Evolutionary conservation across 2,113 vertebrate genomes (phyloP).

Genomic region (Hippopotamus amphibius): DNA sequence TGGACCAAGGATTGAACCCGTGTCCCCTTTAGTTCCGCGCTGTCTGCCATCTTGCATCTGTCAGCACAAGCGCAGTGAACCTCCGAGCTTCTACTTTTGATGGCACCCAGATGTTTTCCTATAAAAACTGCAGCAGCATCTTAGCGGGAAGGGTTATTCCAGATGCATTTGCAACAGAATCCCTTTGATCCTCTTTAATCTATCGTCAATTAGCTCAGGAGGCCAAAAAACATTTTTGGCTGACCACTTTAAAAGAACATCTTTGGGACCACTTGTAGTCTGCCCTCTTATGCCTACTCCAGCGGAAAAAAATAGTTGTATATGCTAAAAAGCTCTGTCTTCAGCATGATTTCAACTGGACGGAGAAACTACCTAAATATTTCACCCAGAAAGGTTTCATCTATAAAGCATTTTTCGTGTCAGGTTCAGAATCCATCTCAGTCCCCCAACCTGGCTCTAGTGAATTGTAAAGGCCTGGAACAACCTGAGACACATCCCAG

Average conservation of each 20-base stretch:
- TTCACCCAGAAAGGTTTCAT: background rate
- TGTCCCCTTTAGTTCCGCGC: constrained; percentile 97
- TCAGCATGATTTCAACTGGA: background rate
- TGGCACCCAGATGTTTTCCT: background rate
- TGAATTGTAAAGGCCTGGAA: background rate
- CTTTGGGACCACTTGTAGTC: background rate
- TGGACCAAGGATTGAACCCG: too few relatives aligned
- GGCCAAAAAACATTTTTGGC: background rate
- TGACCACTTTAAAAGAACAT: background rate
- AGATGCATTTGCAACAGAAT: background rate
- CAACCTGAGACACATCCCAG: background rate
- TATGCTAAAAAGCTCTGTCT: background rate
- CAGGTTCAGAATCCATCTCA: background rate
- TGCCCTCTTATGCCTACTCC: background rate
- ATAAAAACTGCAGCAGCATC: background rate
- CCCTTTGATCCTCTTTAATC: background rate
- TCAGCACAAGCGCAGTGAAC: constrained; percentile 94
- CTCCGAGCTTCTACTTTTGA: constrained; percentile 36
- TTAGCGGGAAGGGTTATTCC: background rate
- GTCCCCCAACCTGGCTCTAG: background rate
- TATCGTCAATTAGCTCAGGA: constrained; percentile 43
- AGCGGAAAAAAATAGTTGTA: background rate
- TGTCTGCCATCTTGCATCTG: constrained; percentile 99
- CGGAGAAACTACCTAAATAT: background rate
- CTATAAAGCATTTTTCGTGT: background rate